Base-by-base conservation (phyloP, 2,888 invertebrate species). In the Melanophora roralis region DNA sequence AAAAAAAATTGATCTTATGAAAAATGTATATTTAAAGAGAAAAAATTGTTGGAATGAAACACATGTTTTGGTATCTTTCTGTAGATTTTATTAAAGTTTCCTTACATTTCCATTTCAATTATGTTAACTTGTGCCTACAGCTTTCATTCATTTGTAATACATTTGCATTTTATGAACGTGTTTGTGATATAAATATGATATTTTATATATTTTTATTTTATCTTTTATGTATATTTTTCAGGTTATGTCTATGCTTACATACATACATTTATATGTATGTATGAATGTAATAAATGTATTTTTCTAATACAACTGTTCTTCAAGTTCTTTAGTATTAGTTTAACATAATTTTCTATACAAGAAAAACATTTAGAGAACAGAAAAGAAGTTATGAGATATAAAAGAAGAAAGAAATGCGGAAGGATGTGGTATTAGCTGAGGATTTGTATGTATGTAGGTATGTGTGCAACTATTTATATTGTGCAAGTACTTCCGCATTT, bases 391-490 rank as follows among this genome's bases (percentile, higher is more conserved):
- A n/a, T 32, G 0, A 16, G 1, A 5, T 14, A n/a, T 34, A 64
- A 4, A 45, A n/a, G 11, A 53, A 62, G 19, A 45, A 62, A 43
- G 45, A 47, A 38, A 73, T 53, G 51, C 65, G 74, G 79, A 74
- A 74, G 79, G 79, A 75, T 79, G 27, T 79, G 65, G 53, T 60
- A 75, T 65, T 69, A 79, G 55, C 75, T 71, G 74, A 59, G 69
- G 78, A 65, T 65, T 74, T 69, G 6, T 5, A 27, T 27, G 27
- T 27, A 6, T 3, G 6, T n/a, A n/a, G n/a, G n/a, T n/a, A n/a
- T n/a, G n/a, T n/a, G n/a, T n/a, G n/a, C n/a, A n/a, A n/a, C n/a
- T n/a, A n/a, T n/a, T n/a, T 27, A 27, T 6, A 27, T 27, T 27
- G 69, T 53, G 51, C 65, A 74, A 71, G 69, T 79, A 65, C 74